phyloP scores from a whole-genome alignment of 2,113 vertebrate species.

The Anser cygnoides region DNA sequence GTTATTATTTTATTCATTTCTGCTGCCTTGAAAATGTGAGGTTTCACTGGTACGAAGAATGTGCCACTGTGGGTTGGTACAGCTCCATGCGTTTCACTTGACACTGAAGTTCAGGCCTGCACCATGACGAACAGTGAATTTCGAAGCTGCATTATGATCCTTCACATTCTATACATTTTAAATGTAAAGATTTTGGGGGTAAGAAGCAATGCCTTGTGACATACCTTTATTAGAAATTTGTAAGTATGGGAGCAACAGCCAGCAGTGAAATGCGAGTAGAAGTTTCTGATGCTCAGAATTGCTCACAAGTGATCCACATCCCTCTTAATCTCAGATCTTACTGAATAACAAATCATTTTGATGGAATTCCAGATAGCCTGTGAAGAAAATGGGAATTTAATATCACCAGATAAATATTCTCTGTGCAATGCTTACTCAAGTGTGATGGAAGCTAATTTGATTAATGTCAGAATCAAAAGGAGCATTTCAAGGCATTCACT shows the following conservation, averaged over 20 bases:
- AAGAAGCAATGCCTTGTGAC: background rate
- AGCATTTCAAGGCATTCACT: background rate
- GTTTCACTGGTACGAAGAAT: background rate
- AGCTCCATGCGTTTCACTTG: background rate
- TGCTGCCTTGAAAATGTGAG: background rate
- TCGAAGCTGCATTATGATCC: background rate
- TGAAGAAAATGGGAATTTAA: constrained; percentile 41
- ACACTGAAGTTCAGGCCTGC: background rate
- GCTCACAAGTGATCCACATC: constrained; percentile 16
- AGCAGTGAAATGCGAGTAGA: background rate
- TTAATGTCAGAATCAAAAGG: constrained; percentile 27
- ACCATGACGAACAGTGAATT: background rate
- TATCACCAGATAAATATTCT: constrained; percentile 14
- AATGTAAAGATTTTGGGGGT: background rate
- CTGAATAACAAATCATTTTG: constrained; percentile 16
- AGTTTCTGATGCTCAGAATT: background rate
- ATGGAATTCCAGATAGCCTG: background rate
- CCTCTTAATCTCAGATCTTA: background rate
- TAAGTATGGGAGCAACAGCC: background rate
- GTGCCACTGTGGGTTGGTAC: background rate
- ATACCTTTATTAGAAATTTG: background rate
- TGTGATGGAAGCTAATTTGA: constrained; percentile 17
- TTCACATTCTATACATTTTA: background rate
- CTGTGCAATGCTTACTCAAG: constrained; percentile 20
- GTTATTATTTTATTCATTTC: background rate